A percentile compares a stretch with the other conserved stretches of the same genome.
Conservation (phyloP, 2,888 invertebrate species). For the Minunthozetes semirufus region DNA sequence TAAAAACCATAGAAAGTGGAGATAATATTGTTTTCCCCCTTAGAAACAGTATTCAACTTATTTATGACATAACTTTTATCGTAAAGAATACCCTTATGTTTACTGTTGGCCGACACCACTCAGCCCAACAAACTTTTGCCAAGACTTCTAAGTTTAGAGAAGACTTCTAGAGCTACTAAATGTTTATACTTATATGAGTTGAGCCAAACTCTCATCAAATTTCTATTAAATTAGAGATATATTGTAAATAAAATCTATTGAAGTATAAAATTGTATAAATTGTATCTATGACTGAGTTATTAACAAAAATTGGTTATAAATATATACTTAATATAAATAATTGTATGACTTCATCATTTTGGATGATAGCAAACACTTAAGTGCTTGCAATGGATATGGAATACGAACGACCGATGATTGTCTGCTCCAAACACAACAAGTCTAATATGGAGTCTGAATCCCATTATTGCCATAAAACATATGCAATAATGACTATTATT, state of each 20-base stretch:
- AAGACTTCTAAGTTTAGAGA: background rate
- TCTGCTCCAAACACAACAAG: background rate
- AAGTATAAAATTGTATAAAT: conserved; percentile 4
- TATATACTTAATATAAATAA: background rate
- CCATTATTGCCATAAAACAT: conserved; percentile 18
- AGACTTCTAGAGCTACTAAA: background rate
- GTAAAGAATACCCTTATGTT: background rate
- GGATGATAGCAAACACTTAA: conserved; percentile 19
- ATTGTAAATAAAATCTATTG: conserved; percentile 29
- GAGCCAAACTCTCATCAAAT: conserved; percentile 21
- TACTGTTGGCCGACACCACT: background rate
- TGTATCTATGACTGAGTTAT: conserved; percentile 9
- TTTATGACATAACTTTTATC: background rate
- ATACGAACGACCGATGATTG: background rate
- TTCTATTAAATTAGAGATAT: background rate
- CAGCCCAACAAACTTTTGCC: background rate
- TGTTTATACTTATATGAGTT: background rate
- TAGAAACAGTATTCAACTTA: conserved; percentile 26
- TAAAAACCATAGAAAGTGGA: conserved; percentile 21
- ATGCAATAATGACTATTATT: conserved; percentile 31
- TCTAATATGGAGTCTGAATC: background rate
- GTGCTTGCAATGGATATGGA: background rate
- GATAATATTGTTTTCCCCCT: conserved; percentile 12
- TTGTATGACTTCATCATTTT: background rate
- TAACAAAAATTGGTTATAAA: background rate